Conservation (phyloP, 2,888 invertebrate species). For the Ferdinandea cuprea region DNA sequence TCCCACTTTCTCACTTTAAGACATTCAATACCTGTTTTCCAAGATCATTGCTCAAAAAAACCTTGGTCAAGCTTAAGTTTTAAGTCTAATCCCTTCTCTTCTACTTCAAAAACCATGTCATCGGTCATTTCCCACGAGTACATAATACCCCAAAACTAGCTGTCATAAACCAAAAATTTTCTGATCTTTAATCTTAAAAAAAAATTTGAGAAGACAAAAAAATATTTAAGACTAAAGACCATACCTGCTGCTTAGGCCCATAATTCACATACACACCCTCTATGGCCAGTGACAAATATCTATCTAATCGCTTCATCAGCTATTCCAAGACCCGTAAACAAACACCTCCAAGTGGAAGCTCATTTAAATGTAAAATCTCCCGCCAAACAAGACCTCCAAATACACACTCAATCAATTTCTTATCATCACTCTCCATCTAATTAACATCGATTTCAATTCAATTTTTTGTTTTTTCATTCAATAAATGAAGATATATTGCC, state of each 20-base stretch:
- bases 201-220: no score
- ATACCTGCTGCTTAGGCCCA: conserved; percentile 33
- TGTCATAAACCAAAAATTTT: no score
- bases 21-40: no score
- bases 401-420: conserved; percentile 64
- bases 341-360: conserved; percentile 46
- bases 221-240: no score
- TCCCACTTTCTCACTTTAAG: no score
- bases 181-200: not conserved
- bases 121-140: no score
- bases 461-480: no score
- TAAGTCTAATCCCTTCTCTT: no score
- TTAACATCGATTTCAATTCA: conserved; percentile 72
- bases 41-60: no score
- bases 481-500: conserved; percentile 67
- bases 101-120: no score
- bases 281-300: conserved; percentile 45
- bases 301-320: conserved; percentile 68
- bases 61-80: no score
- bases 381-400: conserved; percentile 45
- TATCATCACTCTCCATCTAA: conserved; percentile 69
- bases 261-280: conserved; percentile 59
- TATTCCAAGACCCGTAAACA: conserved; percentile 53
- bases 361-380: conserved; percentile 52
- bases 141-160: no score